These are phyloP conservation scores for Eublepharis macularius DNA, from an alignment of 2,113 vertebrate genomes.

Conservation along the genomic window DNA sequence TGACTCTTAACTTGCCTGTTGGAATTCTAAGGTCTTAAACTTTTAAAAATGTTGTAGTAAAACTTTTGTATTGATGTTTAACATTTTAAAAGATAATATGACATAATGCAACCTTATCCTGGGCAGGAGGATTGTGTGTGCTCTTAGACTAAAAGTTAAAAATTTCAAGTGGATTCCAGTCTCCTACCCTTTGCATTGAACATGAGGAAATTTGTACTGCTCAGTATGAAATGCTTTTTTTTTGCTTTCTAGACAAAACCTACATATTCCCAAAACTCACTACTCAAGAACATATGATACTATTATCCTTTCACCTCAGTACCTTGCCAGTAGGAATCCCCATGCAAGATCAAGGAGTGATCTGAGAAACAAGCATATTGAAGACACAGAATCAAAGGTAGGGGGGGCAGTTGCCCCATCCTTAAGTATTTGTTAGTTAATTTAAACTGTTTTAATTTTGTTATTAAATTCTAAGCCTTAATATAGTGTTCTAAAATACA, in stretches of 20 bases:
- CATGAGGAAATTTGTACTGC: not conserved
- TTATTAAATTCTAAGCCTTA: not conserved
- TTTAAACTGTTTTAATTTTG: not conserved
- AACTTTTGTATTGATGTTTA: no score
- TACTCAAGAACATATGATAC: constrained; percentile 35
- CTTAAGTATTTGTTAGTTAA: not conserved
- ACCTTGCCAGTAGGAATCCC: constrained; percentile 31
- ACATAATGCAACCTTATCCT: not conserved
- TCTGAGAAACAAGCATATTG: constrained; percentile 8
- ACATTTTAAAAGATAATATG: not conserved
- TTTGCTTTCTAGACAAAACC: constrained; percentile 56
- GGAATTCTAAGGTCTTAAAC: no score
- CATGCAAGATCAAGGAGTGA: constrained; percentile 41
- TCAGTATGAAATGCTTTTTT: not conserved
- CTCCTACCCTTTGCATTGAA: not conserved
- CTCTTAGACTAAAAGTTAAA: not conserved
- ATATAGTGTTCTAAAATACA: not conserved
- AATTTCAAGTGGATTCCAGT: not conserved
- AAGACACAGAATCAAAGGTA: constrained; percentile 61
- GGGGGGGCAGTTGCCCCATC: constrained; percentile 12
- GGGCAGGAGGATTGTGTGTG: not conserved
- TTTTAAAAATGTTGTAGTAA: no score
- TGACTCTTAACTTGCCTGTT: no score
- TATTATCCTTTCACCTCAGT: constrained; percentile 13
- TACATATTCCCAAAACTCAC: constrained; percentile 24